These are phyloP conservation scores for Corticium candelabrum DNA, from an alignment of 37 sponge, comb jelly and placozoan species.

Conservation along the genomic window DNA sequence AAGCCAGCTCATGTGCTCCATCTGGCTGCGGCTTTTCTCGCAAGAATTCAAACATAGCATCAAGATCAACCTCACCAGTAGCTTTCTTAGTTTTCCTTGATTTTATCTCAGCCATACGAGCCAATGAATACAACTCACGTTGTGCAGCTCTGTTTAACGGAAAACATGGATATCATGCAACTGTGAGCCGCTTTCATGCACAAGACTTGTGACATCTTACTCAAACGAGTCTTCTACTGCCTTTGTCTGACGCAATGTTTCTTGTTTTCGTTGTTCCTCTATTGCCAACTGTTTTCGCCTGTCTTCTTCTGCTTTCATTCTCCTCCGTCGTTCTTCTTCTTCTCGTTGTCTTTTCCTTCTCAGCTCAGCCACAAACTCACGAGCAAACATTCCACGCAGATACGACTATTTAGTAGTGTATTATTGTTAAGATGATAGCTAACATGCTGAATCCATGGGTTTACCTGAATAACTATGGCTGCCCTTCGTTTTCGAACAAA, in stretches of 20 bases:
- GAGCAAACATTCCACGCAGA: conserved; percentile 67
- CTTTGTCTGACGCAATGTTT: conserved; percentile 40
- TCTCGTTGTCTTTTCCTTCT: conserved; percentile 50
- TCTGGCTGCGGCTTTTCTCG: conserved; percentile 27
- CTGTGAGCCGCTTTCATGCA: not conserved
- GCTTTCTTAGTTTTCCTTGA: conserved; percentile 34
- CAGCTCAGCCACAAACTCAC: conserved; percentile 66
- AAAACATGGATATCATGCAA: not conserved
- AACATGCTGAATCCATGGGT: no score
- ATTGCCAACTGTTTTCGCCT: not conserved
- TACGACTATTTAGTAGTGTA: no score
- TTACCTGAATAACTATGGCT: conserved; percentile 58
- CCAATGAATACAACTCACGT: conserved; percentile 74
- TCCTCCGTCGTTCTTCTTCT: conserved; percentile 46
- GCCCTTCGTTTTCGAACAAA: conserved; percentile 61
- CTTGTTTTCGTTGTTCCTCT: conserved; percentile 9
- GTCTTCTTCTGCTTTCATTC: conserved; percentile 51
- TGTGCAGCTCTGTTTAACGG: conserved; percentile 46
- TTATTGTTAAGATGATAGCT: no score
- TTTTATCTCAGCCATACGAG: conserved; percentile 71
- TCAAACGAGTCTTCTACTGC: conserved; percentile 57
- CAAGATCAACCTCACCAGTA: conserved; percentile 62
- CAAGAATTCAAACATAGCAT: conserved; percentile 70
- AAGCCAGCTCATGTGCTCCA: conserved; percentile 38
- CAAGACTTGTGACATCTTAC: not conserved